Conservation (phyloP, 2,888 invertebrate species). For the Himalopsyche tibetana region DNA sequence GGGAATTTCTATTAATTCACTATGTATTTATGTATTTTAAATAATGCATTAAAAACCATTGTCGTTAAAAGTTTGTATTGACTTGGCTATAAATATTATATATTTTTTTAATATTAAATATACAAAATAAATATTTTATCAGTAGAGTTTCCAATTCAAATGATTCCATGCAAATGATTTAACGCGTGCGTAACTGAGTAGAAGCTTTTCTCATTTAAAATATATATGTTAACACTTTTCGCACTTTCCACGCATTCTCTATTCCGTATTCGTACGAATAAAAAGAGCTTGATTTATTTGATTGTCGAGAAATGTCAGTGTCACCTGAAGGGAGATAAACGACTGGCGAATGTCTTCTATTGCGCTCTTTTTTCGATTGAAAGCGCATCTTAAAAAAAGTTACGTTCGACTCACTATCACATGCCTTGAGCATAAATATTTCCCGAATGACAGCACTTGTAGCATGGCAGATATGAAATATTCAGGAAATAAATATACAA, state of each 20-base stretch:
- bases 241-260: slow-evolving; percentile 15
- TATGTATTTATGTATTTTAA: no score
- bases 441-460: background rate
- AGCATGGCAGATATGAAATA: background rate
- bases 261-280: slow-evolving; percentile 11
- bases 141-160: background rate
- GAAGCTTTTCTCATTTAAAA: slow-evolving; percentile 31
- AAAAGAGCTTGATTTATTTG: slow-evolving; percentile 38
- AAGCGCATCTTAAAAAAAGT: slow-evolving; percentile 3
- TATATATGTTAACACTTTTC: slow-evolving; percentile 36
- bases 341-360: slow-evolving; percentile 26
- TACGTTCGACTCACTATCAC: background rate
- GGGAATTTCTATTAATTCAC: no score
- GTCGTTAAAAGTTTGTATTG: no score
- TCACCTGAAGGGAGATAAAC: slow-evolving; percentile 38
- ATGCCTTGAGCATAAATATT: slow-evolving; percentile 17
- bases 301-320: slow-evolving; percentile 37
- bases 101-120: no score
- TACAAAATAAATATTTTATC: no score
- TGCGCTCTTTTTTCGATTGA: slow-evolving; percentile 1
- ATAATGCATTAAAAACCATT: no score
- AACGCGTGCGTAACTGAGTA: background rate
- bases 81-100: no score
- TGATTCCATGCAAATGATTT: slow-evolving; percentile 13
- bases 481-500: background rate